Percentiles rank a stretch among this genome's conserved stretches.
phyloP scores from a whole-genome alignment of 2,797 vertebrate species.

The Natrix natrix region DNA sequence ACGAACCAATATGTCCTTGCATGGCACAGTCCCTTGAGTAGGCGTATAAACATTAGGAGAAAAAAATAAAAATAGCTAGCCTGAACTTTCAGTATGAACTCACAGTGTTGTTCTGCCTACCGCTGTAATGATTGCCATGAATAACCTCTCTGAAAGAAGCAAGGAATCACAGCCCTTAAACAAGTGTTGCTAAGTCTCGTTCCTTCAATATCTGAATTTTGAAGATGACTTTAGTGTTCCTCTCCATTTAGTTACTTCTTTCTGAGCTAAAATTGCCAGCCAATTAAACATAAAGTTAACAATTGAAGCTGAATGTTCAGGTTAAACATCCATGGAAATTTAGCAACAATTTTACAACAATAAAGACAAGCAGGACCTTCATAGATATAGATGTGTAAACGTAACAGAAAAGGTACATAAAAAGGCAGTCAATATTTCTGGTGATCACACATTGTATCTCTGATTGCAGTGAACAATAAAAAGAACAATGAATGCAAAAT shows the following conservation, averaged over 20 bases:
- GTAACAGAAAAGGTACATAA: neutral
- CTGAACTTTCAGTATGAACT: neutral
- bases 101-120: neutral
- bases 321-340: neutral
- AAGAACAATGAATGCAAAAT: neutral
- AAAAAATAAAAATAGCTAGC: neutral
- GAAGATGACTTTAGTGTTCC: neutral
- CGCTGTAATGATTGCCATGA: neutral
- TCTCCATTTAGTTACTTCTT: neutral
- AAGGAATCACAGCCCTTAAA: neutral
- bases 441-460: neutral
- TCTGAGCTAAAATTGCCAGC: neutral
- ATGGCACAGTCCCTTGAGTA: neutral
- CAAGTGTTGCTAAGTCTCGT: neutral
- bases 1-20: no score
- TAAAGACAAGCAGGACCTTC: neutral
- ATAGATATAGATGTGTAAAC: neutral
- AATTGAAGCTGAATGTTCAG: neutral
- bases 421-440: neutral
- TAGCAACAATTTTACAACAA: neutral
- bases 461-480: neutral
- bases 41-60: neutral
- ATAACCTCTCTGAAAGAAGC: neutral
- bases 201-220: neutral
- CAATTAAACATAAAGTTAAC: neutral